phyloP scores from a whole-genome alignment of 2,113 vertebrate genomes.

The Atherinomorus stipes region DNA sequence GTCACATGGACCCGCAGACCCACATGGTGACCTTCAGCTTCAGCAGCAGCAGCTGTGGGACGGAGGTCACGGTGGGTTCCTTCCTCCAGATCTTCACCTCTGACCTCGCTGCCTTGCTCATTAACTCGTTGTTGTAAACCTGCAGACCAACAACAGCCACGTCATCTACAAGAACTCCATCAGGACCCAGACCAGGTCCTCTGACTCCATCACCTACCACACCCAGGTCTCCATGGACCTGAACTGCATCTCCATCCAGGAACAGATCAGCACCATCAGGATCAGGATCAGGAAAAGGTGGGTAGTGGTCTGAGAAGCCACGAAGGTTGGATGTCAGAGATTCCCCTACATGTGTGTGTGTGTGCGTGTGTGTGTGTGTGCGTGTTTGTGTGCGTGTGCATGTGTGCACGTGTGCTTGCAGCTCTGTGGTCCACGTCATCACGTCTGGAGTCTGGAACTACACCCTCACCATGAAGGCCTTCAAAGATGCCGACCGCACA shows the following conservation, averaged over 20 bases:
- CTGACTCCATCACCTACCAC: slow-evolving; percentile 3
- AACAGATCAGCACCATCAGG: background rate
- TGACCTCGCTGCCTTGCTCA: background rate
- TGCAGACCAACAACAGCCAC: slow-evolving; percentile 26
- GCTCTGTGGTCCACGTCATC: slow-evolving; percentile 24
- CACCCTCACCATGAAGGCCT: slow-evolving; percentile 39
- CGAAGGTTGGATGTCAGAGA: background rate
- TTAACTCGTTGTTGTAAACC: background rate
- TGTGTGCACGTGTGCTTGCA: slow-evolving; percentile 9
- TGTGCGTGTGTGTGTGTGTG: background rate
- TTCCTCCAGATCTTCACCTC: too few species aligned
- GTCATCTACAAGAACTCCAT: slow-evolving; percentile 43
- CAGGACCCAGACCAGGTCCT: background rate
- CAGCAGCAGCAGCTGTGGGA: slow-evolving; percentile 30
- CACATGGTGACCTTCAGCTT: slow-evolving; percentile 54
- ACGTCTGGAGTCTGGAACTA: slow-evolving; percentile 39
- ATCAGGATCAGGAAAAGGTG: slow-evolving; percentile 25
- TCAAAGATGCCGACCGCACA: background rate
- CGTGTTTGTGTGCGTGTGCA: background rate
- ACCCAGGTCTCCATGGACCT: slow-evolving; percentile 26
- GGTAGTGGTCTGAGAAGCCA: too few species aligned
- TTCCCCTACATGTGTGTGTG: background rate
- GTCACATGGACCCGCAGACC: slow-evolving; percentile 14
- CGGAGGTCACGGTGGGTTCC: slow-evolving; percentile 28
- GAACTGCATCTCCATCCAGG: slow-evolving; percentile 31